Base-by-base conservation (phyloP, 2,113 vertebrate genomes). In the Indicator maculatus region DNA sequence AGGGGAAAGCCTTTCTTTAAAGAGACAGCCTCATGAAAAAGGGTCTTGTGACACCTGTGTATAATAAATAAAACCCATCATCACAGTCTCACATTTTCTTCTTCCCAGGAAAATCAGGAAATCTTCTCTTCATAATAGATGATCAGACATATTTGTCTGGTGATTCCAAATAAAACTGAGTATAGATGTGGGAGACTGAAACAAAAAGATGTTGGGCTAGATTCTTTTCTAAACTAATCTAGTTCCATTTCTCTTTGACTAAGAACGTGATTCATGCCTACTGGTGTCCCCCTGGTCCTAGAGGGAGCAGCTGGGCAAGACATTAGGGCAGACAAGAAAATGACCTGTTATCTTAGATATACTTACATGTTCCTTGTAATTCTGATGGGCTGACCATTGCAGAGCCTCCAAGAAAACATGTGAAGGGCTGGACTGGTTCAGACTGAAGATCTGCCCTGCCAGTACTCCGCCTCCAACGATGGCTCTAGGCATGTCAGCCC, bases 61-160 rank as follows among this genome's bases (percentile, higher is more conserved):
- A 39, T 30, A 81, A 88, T n/a, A 93, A 96, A 72, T 69, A 79
- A 63, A 90, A 78, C 16, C 61, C 59, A 86, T 64, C 64, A 74
- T 47, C 33, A 88, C 41, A 65, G 61, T 81, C 47, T 60, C 73
- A 69, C 16, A 61, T 92, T 93, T 81, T 28, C 26, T 60, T 83
- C 56, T 80, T 83, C 56, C 31, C 19, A 71, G 52, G 61, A 92
- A 93, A 74, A 91, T 45, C 36, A 63, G 41, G 56, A 77, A 45
- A 67, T 67, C 45, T 79, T 85, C 47, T 88, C n/a, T 79, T 86
- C 82, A 3, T 59, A 86, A 66, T 0, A 90, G 52, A 83, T 30
- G 13, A 74, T 74, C 38, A 65, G 63, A 53, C 30, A 73, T 38
- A 52, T 56, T 67, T 30, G 41, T 38, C 53, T 75, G 55, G 47